Conservation (phyloP, 2,888 invertebrate species). For the Parthenolecanium corni region DNA sequence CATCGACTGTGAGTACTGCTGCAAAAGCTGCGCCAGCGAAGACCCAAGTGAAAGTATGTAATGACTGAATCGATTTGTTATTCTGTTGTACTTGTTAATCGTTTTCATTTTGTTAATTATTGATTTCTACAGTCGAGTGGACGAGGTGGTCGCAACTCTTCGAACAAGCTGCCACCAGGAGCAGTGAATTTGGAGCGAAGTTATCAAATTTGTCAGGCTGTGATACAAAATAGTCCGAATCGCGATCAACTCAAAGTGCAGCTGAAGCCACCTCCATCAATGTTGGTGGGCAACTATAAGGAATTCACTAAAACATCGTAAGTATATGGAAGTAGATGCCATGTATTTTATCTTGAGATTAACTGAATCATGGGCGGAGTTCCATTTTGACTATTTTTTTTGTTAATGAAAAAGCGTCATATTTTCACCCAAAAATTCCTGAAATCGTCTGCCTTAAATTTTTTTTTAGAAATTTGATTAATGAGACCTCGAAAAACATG, state of each 20-base stretch:
- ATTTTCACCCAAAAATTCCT: no score
- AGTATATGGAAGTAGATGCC: no score
- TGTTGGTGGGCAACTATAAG: conserved; percentile 40
- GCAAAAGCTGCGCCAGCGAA: conserved; percentile 39
- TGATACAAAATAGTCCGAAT: conserved; percentile 87
- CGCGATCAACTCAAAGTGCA: conserved; percentile 75
- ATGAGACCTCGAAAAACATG: no score
- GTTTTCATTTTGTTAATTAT: not conserved
- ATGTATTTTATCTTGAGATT: no score
- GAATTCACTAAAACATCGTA: conserved; percentile 25
- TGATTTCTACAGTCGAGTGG: conserved; percentile 10
- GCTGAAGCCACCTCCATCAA: conserved; percentile 70
- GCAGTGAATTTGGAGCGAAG: conserved; percentile 87
- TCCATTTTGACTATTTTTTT: no score
- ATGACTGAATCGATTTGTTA: no score
- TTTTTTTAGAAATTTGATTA: no score
- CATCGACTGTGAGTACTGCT: conserved; percentile 44
- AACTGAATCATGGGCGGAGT: no score
- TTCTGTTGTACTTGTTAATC: no score
- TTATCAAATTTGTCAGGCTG: conserved; percentile 74
- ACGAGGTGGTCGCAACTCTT: conserved; percentile 20
- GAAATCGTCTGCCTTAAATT: no score
- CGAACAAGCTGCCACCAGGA: conserved; percentile 58
- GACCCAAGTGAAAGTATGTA: conserved; percentile 12
- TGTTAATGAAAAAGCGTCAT: no score